Conservation (phyloP, 2,113 vertebrate species). For the Podiceps cristatus region DNA sequence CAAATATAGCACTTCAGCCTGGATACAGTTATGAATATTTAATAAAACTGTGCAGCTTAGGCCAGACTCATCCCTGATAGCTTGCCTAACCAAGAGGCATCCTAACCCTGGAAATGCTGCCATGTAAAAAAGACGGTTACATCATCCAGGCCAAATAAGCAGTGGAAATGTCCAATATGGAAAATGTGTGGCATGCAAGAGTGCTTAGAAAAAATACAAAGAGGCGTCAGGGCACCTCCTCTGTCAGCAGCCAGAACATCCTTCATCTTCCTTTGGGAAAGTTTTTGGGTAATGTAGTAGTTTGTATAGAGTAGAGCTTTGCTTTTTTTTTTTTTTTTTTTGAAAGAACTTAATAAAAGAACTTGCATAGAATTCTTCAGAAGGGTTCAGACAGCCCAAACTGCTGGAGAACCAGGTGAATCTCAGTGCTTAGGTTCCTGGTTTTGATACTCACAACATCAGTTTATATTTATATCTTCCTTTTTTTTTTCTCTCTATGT, state of each 20-base stretch:
- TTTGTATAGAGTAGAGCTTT: not conserved
- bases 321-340: not conserved
- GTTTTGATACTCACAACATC: not conserved
- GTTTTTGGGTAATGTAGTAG: not conserved
- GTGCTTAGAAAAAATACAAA: not conserved
- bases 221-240: not conserved
- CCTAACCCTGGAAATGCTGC: not conserved
- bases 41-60: not conserved
- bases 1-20: not conserved
- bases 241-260: not conserved
- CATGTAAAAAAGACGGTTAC: not conserved
- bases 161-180: not conserved
- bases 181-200: not conserved
- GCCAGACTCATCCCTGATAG: not conserved
- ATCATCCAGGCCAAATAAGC: not conserved
- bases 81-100: not conserved
- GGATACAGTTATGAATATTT: not conserved
- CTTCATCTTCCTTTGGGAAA: not conserved
- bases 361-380: not conserved
- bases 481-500: not conserved
- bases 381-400: not conserved
- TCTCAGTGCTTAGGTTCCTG: not conserved
- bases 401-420: not conserved
- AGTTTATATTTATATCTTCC: not conserved
- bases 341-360: not conserved